Evolutionary conservation across 2,113 vertebrate genomes (phyloP).

Genomic region (Bufo gargarizans): DNA sequence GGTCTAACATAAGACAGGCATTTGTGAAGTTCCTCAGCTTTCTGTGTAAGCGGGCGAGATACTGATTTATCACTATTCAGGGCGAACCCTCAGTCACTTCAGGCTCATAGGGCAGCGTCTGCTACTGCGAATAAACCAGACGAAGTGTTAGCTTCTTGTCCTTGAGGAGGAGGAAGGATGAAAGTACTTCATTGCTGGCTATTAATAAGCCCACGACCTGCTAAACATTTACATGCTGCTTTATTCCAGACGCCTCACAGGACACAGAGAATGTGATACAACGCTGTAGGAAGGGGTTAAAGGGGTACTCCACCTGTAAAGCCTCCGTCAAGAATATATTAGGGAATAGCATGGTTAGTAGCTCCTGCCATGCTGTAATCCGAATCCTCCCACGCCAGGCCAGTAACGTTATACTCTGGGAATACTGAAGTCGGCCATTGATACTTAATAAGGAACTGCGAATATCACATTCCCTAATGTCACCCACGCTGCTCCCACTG

Average conservation of each 20-base stretch:
- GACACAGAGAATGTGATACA: background rate
- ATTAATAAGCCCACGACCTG: constrained; percentile 22
- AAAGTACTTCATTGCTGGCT: constrained; percentile 17
- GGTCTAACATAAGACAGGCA: background rate
- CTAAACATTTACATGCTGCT: background rate
- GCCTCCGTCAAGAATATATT: no score
- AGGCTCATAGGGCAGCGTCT: background rate
- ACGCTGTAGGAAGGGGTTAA: background rate
- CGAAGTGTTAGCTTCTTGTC: background rate
- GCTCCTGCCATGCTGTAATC: no score
- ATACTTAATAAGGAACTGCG: no score
- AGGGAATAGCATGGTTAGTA: no score
- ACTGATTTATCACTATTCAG: background rate
- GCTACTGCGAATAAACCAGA: no score
- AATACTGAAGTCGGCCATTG: no score
- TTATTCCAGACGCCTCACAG: background rate
- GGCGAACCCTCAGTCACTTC: background rate
- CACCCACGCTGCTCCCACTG: no score
- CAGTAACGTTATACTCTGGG: no score
- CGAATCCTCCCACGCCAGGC: no score
- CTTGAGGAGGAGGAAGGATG: background rate
- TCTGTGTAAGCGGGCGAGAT: background rate
- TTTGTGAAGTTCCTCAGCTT: background rate
- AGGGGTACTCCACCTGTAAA: background rate
- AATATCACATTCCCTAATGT: no score